phyloP scores from a whole-genome alignment of 1,140 invertebrate genomes.

The Pteromalus puparum region DNA sequence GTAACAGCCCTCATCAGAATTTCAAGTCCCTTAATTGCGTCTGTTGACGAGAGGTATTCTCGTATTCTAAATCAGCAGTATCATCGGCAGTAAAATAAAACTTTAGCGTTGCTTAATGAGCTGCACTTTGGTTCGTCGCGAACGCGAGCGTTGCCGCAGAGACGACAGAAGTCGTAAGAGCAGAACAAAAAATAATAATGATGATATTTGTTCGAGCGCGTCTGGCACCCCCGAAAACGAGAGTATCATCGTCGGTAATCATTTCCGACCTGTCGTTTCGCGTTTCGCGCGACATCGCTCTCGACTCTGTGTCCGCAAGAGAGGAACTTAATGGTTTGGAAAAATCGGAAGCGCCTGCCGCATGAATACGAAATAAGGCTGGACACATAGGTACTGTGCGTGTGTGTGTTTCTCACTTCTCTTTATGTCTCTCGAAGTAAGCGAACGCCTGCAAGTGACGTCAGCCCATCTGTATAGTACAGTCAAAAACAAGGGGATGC shows the following conservation, averaged over 20 bases:
- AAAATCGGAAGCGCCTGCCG: constrained; percentile 71
- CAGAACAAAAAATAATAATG: constrained; percentile 17
- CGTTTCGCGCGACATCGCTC: constrained; percentile 69
- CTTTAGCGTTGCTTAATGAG: constrained; percentile 20
- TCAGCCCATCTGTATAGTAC: constrained; percentile 27
- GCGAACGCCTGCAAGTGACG: neutral
- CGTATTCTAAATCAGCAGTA: neutral
- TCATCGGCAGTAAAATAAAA: constrained; percentile 30
- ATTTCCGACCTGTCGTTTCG: constrained; percentile 70
- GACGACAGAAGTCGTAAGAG: neutral
- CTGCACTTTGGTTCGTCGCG: neutral
- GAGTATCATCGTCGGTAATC: constrained; percentile 66
- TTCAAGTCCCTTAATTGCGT: constrained; percentile 37
- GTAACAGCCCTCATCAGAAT: constrained; percentile 44
- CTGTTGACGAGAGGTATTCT: neutral
- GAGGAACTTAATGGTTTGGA: constrained; percentile 71
- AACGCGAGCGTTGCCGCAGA: no score
- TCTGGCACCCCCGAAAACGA: constrained; percentile 21
- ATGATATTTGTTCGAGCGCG: constrained; percentile 7
- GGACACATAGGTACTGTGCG: neutral
- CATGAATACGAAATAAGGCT: constrained; percentile 71
- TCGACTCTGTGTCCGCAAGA: constrained; percentile 55
- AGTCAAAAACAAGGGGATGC: neutral
- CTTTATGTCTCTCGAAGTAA: neutral
- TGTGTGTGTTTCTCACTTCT: neutral